Conservation (phyloP, 1,140 invertebrate species). For the Formica selysi region DNA sequence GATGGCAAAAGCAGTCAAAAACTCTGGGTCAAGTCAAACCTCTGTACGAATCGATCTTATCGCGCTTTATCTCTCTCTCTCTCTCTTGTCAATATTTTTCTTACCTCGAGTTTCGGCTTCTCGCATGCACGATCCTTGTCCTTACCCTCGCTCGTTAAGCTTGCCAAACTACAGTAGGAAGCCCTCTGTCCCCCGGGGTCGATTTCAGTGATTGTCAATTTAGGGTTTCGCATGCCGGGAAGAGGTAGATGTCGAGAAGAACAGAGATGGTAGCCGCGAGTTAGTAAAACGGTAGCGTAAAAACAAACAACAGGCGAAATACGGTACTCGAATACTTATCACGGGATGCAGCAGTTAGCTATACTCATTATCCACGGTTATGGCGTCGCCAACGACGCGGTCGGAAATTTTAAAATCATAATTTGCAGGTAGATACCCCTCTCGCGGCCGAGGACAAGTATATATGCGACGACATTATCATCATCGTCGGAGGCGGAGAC, state of each 20-base stretch:
- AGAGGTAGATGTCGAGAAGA: conserved; percentile 54
- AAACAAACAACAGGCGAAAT: neutral
- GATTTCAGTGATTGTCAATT: conserved; percentile 69
- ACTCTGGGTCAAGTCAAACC: neutral
- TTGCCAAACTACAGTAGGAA: conserved; percentile 85
- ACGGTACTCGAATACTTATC: conserved; percentile 5
- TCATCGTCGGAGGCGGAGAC: conserved; percentile 23
- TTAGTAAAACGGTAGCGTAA: conserved; percentile 63
- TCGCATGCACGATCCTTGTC: conserved; percentile 68
- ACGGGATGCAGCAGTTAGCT: conserved; percentile 52
- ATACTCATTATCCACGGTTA: neutral
- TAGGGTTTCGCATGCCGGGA: conserved; percentile 71
- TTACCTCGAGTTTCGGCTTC: conserved; percentile 76
- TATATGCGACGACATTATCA: neutral
- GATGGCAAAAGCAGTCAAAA: conserved; percentile 14
- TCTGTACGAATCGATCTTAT: conserved; percentile 40
- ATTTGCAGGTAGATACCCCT: conserved; percentile 9
- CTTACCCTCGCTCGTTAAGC: conserved; percentile 80
- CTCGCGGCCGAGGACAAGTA: conserved; percentile 3
- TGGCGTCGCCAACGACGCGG: neutral
- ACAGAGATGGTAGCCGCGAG: conserved; percentile 69
- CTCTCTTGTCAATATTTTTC: conserved; percentile 57
- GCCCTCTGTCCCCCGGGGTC: conserved; percentile 79
- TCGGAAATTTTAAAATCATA: conserved; percentile 21
- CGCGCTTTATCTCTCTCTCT: conserved; percentile 30